phyloP scores from a whole-genome alignment of 1,140 invertebrate genomes.

The Drosophila persimilis region DNA sequence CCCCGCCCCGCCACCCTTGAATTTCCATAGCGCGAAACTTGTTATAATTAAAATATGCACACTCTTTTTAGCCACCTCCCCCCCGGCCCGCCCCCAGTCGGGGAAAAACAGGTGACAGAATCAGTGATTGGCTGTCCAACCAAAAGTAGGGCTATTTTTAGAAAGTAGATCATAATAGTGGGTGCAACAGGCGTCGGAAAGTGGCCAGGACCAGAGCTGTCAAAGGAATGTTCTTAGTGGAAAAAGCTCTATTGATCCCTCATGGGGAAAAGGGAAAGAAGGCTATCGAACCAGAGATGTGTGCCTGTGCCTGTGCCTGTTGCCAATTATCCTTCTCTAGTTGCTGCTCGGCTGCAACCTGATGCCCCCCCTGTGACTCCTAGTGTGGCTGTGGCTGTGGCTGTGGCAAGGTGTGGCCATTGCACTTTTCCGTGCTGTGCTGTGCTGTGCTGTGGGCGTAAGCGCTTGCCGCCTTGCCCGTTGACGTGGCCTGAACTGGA shows the following conservation, averaged over 20 bases:
- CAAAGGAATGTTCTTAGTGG: no score
- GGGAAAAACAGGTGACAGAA: constrained; percentile 44
- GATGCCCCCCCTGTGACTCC: constrained; percentile 48
- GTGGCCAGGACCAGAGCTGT: no score
- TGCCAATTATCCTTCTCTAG: constrained; percentile 20
- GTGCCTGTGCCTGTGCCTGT: background rate
- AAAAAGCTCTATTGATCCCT: no score
- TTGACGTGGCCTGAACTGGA: constrained; percentile 31
- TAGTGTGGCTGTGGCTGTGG: background rate
- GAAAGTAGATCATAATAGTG: constrained; percentile 37
- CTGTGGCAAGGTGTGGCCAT: constrained; percentile 38
- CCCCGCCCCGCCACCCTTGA: constrained; percentile 7
- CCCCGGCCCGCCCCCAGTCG: background rate
- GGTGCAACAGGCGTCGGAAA: no score
- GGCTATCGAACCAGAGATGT: background rate
- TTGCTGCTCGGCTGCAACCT: constrained; percentile 21
- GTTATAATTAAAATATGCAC: constrained; percentile 77
- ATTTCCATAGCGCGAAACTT: constrained; percentile 66
- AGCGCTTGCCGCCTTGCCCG: constrained; percentile 5
- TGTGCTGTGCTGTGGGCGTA: constrained; percentile 25
- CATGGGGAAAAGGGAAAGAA: no score
- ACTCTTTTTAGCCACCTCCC: constrained; percentile 20
- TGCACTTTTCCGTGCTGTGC: constrained; percentile 39
- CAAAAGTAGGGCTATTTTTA: constrained; percentile 38
- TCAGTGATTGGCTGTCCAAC: constrained; percentile 17